Percentiles rank a stretch among this genome's conserved stretches.
phyloP scores from a whole-genome alignment of 2,888 invertebrate species.

The Diogma glabrata region DNA sequence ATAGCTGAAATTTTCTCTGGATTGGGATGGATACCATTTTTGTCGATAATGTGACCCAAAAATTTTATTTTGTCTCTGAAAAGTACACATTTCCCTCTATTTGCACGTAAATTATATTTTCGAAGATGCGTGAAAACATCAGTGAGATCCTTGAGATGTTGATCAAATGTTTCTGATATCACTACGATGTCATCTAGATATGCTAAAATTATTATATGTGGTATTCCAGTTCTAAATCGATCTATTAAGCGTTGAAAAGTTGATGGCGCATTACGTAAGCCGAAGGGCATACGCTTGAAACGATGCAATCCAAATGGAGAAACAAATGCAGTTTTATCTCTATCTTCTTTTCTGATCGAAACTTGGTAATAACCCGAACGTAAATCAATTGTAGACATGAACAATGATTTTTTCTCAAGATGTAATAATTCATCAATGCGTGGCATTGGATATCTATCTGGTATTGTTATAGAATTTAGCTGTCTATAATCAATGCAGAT shows the following conservation, averaged over 20 bases:
- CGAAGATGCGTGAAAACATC: background rate
- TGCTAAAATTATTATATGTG: conserved; percentile 17
- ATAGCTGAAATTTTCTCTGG: too few species aligned
- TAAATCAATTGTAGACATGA: too few species aligned
- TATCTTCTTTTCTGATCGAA: conserved; percentile 11
- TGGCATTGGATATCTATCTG: too few species aligned
- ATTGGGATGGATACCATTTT: too few species aligned
- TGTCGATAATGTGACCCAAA: too few species aligned
- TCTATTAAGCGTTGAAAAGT: conserved; percentile 24
- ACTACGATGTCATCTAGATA: conserved; percentile 26
- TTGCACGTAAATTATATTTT: background rate
- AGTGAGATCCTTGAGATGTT: background rate
- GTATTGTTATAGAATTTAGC: background rate
- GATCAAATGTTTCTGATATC: conserved; percentile 20
- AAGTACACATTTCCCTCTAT: background rate
- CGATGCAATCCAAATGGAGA: too few species aligned
- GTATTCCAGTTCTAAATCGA: conserved; percentile 19
- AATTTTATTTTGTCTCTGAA: background rate
- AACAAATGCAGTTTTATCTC: conserved; percentile 17
- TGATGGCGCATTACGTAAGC: background rate
- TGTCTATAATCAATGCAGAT: background rate
- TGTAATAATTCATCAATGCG: background rate
- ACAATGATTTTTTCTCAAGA: too few species aligned
- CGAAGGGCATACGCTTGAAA: conserved; percentile 5
- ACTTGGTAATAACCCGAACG: conserved; percentile 17